Evolutionary conservation across 2,888 invertebrate species (phyloP).

Genomic region (Alsophila aescularia): DNA sequence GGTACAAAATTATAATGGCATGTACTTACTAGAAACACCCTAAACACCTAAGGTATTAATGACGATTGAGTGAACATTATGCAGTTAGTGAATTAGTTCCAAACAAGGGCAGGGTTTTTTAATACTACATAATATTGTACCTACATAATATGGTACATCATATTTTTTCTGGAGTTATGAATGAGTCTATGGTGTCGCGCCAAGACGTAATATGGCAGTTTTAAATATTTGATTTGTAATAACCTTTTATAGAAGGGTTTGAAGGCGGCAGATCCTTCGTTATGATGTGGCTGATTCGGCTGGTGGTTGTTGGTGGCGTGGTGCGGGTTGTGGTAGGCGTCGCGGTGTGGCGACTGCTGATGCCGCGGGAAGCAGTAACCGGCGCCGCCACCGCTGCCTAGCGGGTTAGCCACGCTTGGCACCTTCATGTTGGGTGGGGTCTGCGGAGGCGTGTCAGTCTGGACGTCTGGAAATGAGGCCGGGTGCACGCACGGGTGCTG

Average conservation of each 20-base stretch:
- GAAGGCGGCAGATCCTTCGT: slow-evolving; percentile 88
- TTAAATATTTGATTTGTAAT: slow-evolving; percentile 55
- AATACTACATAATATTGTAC: too few relatives aligned
- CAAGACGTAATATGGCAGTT: too few relatives aligned
- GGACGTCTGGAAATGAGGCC: slow-evolving; percentile 93
- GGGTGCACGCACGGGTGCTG: slow-evolving; percentile 85
- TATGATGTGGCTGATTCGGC: slow-evolving; percentile 78
- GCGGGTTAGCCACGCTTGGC: slow-evolving; percentile 90
- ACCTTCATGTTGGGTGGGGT: slow-evolving; percentile 97
- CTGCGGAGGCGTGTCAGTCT: slow-evolving; percentile 96
- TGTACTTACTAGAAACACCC: too few relatives aligned
- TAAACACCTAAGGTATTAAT: too few relatives aligned
- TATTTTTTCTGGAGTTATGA: too few relatives aligned
- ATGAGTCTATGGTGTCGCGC: too few relatives aligned
- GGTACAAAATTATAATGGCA: too few relatives aligned
- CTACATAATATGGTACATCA: too few relatives aligned
- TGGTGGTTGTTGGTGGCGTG: slow-evolving; percentile 79
- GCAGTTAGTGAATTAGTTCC: too few relatives aligned
- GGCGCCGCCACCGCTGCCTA: slow-evolving; percentile 86
- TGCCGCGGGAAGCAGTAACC: slow-evolving; percentile 82
- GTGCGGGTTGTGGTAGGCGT: slow-evolving; percentile 83
- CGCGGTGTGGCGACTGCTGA: slow-evolving; percentile 82
- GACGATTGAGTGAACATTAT: too few relatives aligned
- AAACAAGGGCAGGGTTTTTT: too few relatives aligned
- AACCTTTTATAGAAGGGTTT: slow-evolving; percentile 97